phyloP scores from a whole-genome alignment of 2,113 vertebrate species.

The Strigops habroptila region DNA sequence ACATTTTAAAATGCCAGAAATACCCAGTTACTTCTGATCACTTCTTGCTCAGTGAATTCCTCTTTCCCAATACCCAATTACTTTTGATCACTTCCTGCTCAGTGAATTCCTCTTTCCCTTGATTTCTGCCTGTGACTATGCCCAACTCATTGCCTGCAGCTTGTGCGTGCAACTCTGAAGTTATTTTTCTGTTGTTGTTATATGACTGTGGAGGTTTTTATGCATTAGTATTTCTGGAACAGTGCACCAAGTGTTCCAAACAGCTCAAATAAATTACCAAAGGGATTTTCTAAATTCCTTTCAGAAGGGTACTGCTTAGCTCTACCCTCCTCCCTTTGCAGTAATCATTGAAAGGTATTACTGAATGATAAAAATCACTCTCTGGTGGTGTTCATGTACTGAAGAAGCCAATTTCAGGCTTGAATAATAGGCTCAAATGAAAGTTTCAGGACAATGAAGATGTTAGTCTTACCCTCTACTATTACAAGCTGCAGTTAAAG shows the following conservation, averaged over 20 bases:
- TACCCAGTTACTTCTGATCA: background rate
- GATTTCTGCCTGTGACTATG: background rate
- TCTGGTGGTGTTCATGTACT: background rate
- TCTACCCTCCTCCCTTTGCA: background rate
- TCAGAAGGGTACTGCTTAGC: background rate
- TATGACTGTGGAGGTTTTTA: background rate
- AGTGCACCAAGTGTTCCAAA: background rate
- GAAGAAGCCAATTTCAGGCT: background rate
- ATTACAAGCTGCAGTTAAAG: background rate
- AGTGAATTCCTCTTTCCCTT: background rate
- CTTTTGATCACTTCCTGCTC: background rate
- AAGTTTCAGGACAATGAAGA: background rate
- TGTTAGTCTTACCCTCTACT: background rate
- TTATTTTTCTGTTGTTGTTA: background rate
- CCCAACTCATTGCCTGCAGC: background rate
- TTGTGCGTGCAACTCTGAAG: background rate
- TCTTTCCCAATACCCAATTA: background rate
- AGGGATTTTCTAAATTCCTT: conserved; percentile 37
- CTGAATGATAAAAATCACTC: background rate
- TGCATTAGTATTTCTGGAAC: background rate
- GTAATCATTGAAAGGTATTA: background rate
- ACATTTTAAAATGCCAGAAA: background rate
- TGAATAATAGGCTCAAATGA: background rate
- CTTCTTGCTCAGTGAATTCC: background rate
- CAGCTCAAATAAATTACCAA: background rate